Conservation (phyloP, 2,888 invertebrate species). For the Epinotia demarniana region DNA sequence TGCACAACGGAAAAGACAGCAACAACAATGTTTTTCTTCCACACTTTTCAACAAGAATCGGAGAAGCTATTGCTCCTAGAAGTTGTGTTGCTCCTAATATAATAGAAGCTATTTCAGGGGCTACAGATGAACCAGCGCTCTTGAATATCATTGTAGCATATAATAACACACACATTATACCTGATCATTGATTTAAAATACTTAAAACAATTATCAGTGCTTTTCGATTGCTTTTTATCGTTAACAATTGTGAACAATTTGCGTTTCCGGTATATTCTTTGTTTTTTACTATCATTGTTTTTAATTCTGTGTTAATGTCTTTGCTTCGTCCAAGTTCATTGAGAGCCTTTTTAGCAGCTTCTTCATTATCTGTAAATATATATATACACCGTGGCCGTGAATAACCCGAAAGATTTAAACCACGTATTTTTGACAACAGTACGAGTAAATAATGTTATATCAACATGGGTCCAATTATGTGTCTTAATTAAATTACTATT, state of each 20-base stretch:
- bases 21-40: slow-evolving; percentile 58
- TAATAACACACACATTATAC: slow-evolving; percentile 57
- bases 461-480: too few relatives aligned
- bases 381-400: too few relatives aligned
- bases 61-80: slow-evolving; percentile 55
- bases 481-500: too few relatives aligned
- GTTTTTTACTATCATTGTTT: slow-evolving; percentile 27
- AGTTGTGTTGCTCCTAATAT: slow-evolving; percentile 56
- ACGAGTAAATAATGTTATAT: too few relatives aligned
- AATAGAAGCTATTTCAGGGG: slow-evolving; percentile 60
- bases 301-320: slow-evolving; percentile 53
- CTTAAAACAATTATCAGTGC: slow-evolving; percentile 56
- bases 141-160: slow-evolving; percentile 61
- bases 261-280: slow-evolving; percentile 45
- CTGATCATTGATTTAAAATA: slow-evolving; percentile 58
- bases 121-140: slow-evolving; percentile 56
- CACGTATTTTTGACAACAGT: too few relatives aligned
- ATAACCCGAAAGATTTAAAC: too few relatives aligned
- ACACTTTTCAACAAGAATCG: slow-evolving; percentile 58
- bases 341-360: slow-evolving; percentile 13
- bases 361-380: slow-evolving; percentile 24
- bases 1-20: slow-evolving; percentile 56
- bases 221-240: slow-evolving; percentile 57
- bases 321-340: slow-evolving; percentile 49
- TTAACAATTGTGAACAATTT: slow-evolving; percentile 53